These are phyloP conservation scores for Hyla sarda DNA, from an alignment of 2,113 vertebrate genomes.

Conservation along the genomic window DNA sequence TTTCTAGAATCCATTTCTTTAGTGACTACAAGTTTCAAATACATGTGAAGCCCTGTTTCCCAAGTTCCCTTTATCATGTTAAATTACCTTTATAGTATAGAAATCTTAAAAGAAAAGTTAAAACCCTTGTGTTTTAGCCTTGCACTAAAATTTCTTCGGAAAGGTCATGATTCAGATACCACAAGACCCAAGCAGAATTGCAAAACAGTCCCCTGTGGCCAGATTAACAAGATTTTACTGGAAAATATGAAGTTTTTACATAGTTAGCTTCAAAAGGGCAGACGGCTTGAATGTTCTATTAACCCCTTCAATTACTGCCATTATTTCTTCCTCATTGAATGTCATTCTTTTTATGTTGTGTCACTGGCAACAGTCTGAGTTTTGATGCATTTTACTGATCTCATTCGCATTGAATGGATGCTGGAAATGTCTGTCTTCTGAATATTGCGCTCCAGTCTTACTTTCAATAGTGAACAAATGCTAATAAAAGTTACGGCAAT, in stretches of 20 bases:
- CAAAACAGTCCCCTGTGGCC: conserved; percentile 67
- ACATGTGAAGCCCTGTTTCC: background rate
- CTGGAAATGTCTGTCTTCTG: conserved; percentile 26
- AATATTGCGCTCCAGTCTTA: background rate
- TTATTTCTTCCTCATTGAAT: background rate
- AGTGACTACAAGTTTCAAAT: background rate
- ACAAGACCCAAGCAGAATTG: conserved; percentile 65
- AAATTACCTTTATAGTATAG: conserved; percentile 22
- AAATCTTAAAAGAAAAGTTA: conserved; percentile 46
- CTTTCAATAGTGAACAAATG: no score
- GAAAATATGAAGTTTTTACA: conserved; percentile 59
- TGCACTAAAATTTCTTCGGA: conserved; percentile 59
- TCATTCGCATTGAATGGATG: conserved; percentile 31
- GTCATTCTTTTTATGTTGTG: background rate
- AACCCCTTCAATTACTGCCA: conserved; percentile 57
- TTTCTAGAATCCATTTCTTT: background rate
- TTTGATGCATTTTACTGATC: conserved; percentile 2
- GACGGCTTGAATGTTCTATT: conserved; percentile 36
- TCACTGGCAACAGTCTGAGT: background rate
- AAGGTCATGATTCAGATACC: conserved; percentile 65
- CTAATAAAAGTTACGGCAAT: no score
- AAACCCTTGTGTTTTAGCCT: conserved; percentile 55
- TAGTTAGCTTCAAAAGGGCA: conserved; percentile 36
- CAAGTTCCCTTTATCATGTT: conserved; percentile 16
- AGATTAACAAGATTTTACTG: conserved; percentile 63